Base-by-base conservation (phyloP, 2,888 invertebrate genomes). In the Tanypteryx hageni region DNA sequence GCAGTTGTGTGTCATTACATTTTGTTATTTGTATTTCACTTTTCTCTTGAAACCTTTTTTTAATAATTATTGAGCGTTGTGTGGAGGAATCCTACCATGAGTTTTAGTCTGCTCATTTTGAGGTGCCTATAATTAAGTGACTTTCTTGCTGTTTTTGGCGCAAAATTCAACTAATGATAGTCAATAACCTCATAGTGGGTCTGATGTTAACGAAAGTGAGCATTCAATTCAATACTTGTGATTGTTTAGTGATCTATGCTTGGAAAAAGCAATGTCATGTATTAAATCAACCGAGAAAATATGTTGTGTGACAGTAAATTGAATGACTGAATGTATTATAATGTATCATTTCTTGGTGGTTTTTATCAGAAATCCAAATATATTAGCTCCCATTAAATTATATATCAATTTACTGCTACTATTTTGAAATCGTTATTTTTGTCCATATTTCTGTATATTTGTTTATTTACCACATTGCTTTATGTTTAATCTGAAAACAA, bases 401-500 rank as follows among this genome's bases (percentile, higher is more conserved):
- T 83, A 57, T 56, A 57, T 83, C 56, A 83, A 7, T 83, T 83
- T 56, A 83, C n/a, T 56, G 56, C 16, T 83, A n/a, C 83, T 27
- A n/a, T 83, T 18, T n/a, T 83, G 83, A 57, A 83, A 56, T 18
- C 57, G 57, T 83, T 83, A 44, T 83, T 83, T 83, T 11, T 13
- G 44, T 44, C 57, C 44, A 44, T 18, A 83, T 44, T 56, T 83
- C 44, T 83, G 56, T 56, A 83, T 56, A 56, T 83, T 57, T 57
- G 44, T 56, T 83, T n/a, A 57, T 82, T 83, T 57, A 18, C 83
- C 18, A 11, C n/a, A 57, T 44, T 56, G 57, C 57, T 83, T 83
- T 83, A 83, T 83, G 83, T 83, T 83, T 57, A 83, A 83, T 44
- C 56, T 3, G 11, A 8, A 83, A 83, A 83, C n/a, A 57, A 44